Evolutionary conservation across 2,888 invertebrate species (phyloP), one percentile per base, ranked within the genome.

Genomic region (Drosophila aldrichi): DNA sequence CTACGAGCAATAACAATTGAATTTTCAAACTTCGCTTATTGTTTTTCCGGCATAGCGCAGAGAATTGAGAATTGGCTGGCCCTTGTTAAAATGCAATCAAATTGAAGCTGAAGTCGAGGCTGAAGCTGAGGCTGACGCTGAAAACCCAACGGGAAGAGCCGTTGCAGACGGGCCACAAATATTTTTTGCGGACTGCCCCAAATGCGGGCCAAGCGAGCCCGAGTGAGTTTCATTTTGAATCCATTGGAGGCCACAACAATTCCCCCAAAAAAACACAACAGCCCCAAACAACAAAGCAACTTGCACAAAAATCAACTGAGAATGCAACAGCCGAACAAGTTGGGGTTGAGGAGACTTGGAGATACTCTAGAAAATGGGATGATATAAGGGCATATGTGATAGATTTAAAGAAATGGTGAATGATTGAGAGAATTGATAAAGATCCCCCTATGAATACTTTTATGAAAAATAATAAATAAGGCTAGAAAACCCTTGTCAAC

Each of bases 71-170:
- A 88, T 83, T 88, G 83, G 82, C 88, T 77, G 62, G 59, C 81
- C 77, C 81, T 86, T 86, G 89, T 88, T 83, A 88, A 83, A 83
- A 86, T 88, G 87, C 83, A 83, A 83, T 83, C 89, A 83, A 88
- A 86, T 89, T 82, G 78, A 72, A 74, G 79, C 51, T 16, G 36
- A 52, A 18, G 46, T 20, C 8, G 16, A 25, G 16, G 25, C 46
- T 79, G 74, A 70, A 72, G 79, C 48, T 9, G n/a, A 54, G 10
- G 46, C 51, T 29, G 48, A 6, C 10, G 48, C 56, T 20, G 46
- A 70, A 74, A 18, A 10, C 29, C 49, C 20, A 10, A 40, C 18
- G 36, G 52, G 14, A 18, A 41, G 41, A 16, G 9, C 32, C 52
- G 43, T 38, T 55, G 49, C 41, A 52, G 69, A 57, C 60, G 44